These are phyloP conservation scores for Acronicta psi DNA, from an alignment of 2,888 invertebrate species.

Conservation along the genomic window DNA sequence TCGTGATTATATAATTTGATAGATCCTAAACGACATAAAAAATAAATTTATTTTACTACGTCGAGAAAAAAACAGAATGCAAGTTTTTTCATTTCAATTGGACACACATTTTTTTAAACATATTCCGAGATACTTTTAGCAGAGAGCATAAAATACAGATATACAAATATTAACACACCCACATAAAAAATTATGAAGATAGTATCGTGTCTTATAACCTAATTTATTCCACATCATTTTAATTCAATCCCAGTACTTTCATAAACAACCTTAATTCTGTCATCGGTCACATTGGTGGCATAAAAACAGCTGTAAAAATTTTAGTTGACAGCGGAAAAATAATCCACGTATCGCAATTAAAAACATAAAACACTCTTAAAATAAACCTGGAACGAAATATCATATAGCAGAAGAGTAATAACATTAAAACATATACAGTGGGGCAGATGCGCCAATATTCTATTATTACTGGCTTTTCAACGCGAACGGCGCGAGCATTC, in stretches of 20 bases:
- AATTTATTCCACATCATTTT: conserved; percentile 81
- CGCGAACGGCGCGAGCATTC: conserved; percentile 85
- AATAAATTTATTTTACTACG: conserved; percentile 50
- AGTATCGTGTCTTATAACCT: conserved; percentile 72
- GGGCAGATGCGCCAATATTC: conserved; percentile 88
- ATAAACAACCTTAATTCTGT: conserved; percentile 87
- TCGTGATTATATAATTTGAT: conserved; percentile 52
- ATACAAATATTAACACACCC: conserved; percentile 66
- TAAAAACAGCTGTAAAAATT: conserved; percentile 85
- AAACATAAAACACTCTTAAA: conserved; percentile 84
- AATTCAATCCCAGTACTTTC: conserved; percentile 76
- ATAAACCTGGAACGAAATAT: conserved; percentile 83
- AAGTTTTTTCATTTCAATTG: conserved; percentile 27
- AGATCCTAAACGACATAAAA: conserved; percentile 52
- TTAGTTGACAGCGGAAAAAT: conserved; percentile 81
- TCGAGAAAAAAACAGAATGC: conserved; percentile 43
- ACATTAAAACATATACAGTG: conserved; percentile 86
- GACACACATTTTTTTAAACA: conserved; percentile 57
- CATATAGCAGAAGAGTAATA: conserved; percentile 81
- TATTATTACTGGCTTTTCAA: conserved; percentile 88
- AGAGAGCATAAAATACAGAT: conserved; percentile 59
- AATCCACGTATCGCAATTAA: conserved; percentile 85
- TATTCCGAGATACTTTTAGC: conserved; percentile 56
- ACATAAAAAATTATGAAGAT: conserved; percentile 72
- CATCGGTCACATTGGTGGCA: conserved; percentile 80